phyloP scores from a whole-genome alignment of 2,797 vertebrate genomes.

The Pangasius djambal region DNA sequence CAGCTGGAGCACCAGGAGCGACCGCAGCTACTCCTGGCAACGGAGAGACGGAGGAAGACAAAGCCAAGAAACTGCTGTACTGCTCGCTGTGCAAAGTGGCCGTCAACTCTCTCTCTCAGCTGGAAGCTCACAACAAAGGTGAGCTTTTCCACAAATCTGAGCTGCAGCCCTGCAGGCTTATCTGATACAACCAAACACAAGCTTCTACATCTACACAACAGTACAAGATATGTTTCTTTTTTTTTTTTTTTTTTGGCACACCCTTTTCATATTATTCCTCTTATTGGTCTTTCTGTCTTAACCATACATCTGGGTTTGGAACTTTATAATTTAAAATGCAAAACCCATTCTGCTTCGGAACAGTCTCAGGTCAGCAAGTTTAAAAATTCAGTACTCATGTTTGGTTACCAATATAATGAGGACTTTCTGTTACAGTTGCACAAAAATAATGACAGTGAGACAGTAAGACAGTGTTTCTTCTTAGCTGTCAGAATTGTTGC shows the following conservation, averaged over 20 bases:
- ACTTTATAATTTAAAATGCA: background rate
- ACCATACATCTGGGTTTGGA: background rate
- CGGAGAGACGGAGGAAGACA: constrained; percentile 86
- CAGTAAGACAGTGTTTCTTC: constrained; percentile 15
- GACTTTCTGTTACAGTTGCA: constrained; percentile 16
- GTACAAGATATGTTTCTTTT: background rate
- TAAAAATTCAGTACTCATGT: constrained; percentile 3
- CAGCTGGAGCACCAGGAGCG: constrained; percentile 52
- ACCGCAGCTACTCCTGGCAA: constrained; percentile 60
- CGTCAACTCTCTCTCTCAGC: constrained; percentile 89
- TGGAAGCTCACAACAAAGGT: constrained; percentile 97
- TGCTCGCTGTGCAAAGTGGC: constrained; percentile 93
- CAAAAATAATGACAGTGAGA: background rate
- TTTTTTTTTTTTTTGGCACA: no score
- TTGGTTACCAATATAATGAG: background rate
- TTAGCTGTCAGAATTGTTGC: constrained; percentile 40
- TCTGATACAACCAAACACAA: background rate
- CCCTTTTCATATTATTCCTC: background rate
- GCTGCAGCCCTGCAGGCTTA: background rate
- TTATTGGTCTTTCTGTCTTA: background rate
- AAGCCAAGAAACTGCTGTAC: constrained; percentile 89
- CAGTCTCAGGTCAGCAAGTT: background rate
- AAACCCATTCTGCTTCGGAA: background rate
- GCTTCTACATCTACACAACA: background rate
- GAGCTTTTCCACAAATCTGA: constrained; percentile 7